These are phyloP conservation scores for Sus cebifrons DNA, from an alignment of 2,797 vertebrate species.

Conservation along the genomic window DNA sequence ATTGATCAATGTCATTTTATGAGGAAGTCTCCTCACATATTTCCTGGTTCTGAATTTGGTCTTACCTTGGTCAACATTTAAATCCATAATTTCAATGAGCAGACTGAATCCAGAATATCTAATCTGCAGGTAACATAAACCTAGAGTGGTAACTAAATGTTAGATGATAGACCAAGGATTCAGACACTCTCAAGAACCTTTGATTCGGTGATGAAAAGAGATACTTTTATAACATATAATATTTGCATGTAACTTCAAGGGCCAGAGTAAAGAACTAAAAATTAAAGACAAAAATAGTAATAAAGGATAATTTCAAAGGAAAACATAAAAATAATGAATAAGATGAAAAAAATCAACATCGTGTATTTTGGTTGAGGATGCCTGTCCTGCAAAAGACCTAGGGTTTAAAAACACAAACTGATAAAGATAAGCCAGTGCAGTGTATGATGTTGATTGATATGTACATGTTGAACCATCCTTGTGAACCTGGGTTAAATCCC, in stretches of 20 bases:
- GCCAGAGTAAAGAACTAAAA: neutral
- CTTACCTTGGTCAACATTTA: neutral
- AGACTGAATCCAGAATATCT: neutral
- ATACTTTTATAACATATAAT: neutral
- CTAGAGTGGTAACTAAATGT: neutral
- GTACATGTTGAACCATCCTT: no score
- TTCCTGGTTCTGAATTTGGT: conserved; percentile 21
- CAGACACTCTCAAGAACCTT: neutral
- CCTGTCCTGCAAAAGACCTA: neutral
- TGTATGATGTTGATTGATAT: neutral
- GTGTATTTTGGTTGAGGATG: neutral
- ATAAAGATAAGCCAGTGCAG: neutral
- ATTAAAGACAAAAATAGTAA: neutral
- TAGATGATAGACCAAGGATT: conserved; percentile 3
- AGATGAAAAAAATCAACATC: neutral
- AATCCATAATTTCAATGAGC: neutral
- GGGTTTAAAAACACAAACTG: neutral
- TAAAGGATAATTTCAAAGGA: conserved; percentile 12
- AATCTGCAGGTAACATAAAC: conserved; percentile 4
- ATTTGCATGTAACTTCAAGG: conserved; percentile 5
- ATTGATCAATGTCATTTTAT: neutral
- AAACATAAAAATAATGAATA: neutral
- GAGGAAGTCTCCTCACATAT: neutral
- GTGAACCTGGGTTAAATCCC: no score
- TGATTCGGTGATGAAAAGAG: neutral